Evolutionary conservation across 1,140 invertebrate species (phyloP).

Genomic region (Heliconius hewitsoni): DNA sequence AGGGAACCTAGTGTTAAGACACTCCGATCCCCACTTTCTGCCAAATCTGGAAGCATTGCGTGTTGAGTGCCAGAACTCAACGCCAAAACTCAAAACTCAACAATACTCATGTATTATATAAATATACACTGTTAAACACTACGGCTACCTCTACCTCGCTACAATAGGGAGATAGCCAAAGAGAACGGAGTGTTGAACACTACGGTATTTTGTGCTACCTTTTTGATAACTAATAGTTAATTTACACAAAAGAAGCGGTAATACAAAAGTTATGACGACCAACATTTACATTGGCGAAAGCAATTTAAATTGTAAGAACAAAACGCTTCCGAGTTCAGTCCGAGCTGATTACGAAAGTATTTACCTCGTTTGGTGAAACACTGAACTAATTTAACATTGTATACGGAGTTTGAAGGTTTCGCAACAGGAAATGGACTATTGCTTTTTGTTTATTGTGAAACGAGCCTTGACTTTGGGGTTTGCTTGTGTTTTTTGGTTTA

Average conservation of each 20-base stretch:
- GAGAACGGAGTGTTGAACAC: too few species aligned
- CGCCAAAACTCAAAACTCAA: too few species aligned
- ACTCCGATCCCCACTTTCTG: too few species aligned
- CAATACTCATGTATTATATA: too few species aligned
- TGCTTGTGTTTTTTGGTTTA: constrained; percentile 2
- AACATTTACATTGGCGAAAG: constrained; percentile 3
- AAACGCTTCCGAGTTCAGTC: constrained; percentile 14
- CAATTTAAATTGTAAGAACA: constrained; percentile 20
- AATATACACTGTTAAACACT: too few species aligned
- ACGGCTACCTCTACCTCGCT: too few species aligned
- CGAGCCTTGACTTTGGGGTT: not conserved
- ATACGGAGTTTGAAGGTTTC: constrained; percentile 27
- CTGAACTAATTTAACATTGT: constrained; percentile 41
- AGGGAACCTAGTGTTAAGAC: too few species aligned
- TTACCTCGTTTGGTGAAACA: constrained; percentile 17
- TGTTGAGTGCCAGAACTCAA: too few species aligned
- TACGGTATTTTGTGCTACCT: not conserved
- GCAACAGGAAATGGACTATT: constrained; percentile 34
- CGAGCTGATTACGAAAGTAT: constrained; percentile 18
- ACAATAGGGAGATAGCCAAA: too few species aligned
- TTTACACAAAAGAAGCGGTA: not conserved
- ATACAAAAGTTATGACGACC: not conserved
- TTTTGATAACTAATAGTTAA: not conserved
- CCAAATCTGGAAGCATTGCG: too few species aligned
- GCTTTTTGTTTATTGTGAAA: not conserved